Evolutionary conservation across 2,113 vertebrate species (phyloP), one percentile per base, ranked within the genome.

Genomic region (Scopus umbretta): DNA sequence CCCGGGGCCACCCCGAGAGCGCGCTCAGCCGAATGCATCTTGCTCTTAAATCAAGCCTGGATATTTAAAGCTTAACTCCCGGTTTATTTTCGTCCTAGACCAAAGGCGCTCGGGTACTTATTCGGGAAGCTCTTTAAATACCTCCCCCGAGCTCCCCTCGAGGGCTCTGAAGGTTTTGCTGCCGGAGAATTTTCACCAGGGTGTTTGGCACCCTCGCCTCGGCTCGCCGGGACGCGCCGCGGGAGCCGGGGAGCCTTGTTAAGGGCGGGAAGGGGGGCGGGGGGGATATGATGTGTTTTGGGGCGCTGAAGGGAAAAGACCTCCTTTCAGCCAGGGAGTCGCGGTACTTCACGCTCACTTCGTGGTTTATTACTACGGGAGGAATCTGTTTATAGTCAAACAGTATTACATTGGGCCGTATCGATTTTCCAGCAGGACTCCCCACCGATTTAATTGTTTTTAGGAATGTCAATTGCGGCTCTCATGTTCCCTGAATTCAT

Each of bases 381-480:
- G 90, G 92, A 94, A 95, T 86, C 92, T 94, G 95, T 88, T 94
- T 90, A 88, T 92, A 95, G 96, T 90, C 92, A 93, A 94, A 90
- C 86, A 58, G 59, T 86, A 83, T 81, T 95, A 86, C 94, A 50
- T 23, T 40, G 96, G 96, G 80, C 90, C 90, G 61, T 86, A 94
- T 94, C 82, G 95, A 96, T 96, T 95, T 92, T 94, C 92, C 86
- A 81, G 91, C 92, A 63, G 83, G 53, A 86, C 94, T 97, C 90
- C 94, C 94, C 88, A 94, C 94, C 86, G 95, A 71, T 95, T 91
- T 95, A 95, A 96, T 93, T 95, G 96, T 96, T 97, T 96, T 96
- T 94, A 93, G 94, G 94, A 86, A 97, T 86, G 95, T 93, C 91
- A 79, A 93, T 93, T 94, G 92, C 80, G 49, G 83, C 94, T 86